Evolutionary conservation across 2,797 vertebrate species (phyloP).

Genomic region (Megalops cyprinoides): DNA sequence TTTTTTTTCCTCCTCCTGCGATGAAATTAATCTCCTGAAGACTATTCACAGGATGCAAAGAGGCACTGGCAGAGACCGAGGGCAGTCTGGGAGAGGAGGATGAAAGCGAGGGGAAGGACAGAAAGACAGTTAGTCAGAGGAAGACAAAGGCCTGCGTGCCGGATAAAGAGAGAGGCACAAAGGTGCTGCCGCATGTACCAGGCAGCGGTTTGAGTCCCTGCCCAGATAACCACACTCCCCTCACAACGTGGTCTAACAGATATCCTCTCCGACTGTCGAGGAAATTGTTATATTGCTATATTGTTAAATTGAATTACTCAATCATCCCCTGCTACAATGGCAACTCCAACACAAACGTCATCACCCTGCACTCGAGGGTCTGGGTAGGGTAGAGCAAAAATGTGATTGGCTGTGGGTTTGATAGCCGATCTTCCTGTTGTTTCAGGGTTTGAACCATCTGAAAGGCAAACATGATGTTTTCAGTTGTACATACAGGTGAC

Average conservation of each 20-base stretch:
- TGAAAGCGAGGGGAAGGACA: slow-evolving; percentile 26
- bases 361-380: not conserved
- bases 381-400: not conserved
- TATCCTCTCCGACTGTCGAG: not conserved
- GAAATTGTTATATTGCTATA: not conserved
- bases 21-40: slow-evolving; percentile 72
- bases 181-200: slow-evolving; percentile 10
- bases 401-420: not conserved
- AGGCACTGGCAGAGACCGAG: not conserved
- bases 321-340: not conserved
- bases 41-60: slow-evolving; percentile 43
- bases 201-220: not conserved
- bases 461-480: not conserved
- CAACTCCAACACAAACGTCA: not conserved
- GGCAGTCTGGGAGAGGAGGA: not conserved
- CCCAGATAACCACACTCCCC: not conserved
- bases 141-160: slow-evolving; percentile 24
- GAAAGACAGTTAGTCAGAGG: slow-evolving; percentile 12
- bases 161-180: not conserved
- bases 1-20: not conserved
- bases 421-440: not conserved
- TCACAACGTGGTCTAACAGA: no score
- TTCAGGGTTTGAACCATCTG: not conserved
- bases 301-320: not conserved
- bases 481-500: not conserved